Base-by-base conservation (phyloP, 2,113 vertebrate species). In the Channa argus region DNA sequence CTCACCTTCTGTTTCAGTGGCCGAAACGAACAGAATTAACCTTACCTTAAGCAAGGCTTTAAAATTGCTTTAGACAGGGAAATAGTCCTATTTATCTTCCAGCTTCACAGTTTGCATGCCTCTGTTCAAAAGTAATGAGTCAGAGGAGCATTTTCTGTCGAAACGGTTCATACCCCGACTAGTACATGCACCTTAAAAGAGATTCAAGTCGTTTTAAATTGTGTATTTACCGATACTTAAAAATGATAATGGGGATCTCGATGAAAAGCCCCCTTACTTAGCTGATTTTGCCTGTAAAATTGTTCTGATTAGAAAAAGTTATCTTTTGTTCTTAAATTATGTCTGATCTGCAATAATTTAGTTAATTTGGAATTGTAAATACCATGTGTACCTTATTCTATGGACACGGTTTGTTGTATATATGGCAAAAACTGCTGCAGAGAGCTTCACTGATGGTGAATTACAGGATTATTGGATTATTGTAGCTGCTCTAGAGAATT, bases 221-320 rank as follows among this genome's bases (percentile, higher is more conserved):
- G n/a, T 68, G 15, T 53, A n/a, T 67, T 61, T 38, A 76, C 39
- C 15, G 14, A 69, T 77, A 63, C 44, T 69, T 77, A 50, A 62
- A 49, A 54, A 60, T 69, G 36, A 15, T 37, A n/a, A 39, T 53
- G 51, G 45, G 49, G 43, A 47, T 14, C 56, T 46, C 36, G 58
- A 62, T 53, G 38, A 11, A 36, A 51, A 44, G 2, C 8, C 51
- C 49, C 49, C 12, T 51, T 38, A 2, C 45, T 41, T 12, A 8
- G 41, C 38, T 61, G 12, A 37, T 3, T 3, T 7, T 72, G 12
- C 11, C 69, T 71, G n/a, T 39, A 38, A 43, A 44, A n/a, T 11
- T 24, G 13, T 34, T 37, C 8, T 34, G 12, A 56, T 34, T 8
- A 37, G 53, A 24, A 9, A 36, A 60, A 66, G 7, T 52, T 59